Percentiles rank a stretch among this genome's conserved stretches.
Conservation (phyloP, 2,888 invertebrate species). For the Drosophila paramelanica region DNA sequence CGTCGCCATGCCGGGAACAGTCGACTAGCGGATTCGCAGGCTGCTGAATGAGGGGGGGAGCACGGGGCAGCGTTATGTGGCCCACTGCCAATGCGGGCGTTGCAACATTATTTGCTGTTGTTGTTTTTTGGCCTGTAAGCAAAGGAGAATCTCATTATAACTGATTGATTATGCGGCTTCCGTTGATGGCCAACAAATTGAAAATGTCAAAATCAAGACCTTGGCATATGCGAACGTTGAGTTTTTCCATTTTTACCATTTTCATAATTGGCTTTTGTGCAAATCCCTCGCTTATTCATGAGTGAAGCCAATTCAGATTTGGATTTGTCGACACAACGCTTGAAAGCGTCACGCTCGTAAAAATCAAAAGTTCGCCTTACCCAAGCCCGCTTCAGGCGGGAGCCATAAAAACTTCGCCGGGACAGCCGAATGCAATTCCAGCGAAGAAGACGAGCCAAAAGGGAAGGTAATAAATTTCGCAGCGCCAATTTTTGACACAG, state of each 20-base stretch:
- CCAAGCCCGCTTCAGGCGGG: not conserved
- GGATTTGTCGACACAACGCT: slow-evolving; percentile 42
- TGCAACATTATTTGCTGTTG: slow-evolving; percentile 38
- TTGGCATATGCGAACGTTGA: slow-evolving; percentile 27
- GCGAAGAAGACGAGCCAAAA: slow-evolving; percentile 50
- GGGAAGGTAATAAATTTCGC: slow-evolving; percentile 72
- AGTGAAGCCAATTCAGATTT: slow-evolving; percentile 42
- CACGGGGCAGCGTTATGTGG: slow-evolving; percentile 50
- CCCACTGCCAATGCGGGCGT: slow-evolving; percentile 44
- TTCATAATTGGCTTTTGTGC: slow-evolving; percentile 57
- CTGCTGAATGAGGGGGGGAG: slow-evolving; percentile 14
- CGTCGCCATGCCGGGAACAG: slow-evolving; percentile 46
- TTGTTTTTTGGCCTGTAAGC: slow-evolving; percentile 32
- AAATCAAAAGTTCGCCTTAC: slow-evolving; percentile 41
- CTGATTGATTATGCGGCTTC: slow-evolving; percentile 59
- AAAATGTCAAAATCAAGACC: slow-evolving; percentile 44
- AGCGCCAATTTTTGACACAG: slow-evolving; percentile 72
- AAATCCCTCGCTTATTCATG: slow-evolving; percentile 47
- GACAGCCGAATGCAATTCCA: slow-evolving; percentile 38
- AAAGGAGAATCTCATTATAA: slow-evolving; percentile 32
- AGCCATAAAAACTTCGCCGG: slow-evolving; percentile 41
- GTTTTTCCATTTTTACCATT: slow-evolving; percentile 23
- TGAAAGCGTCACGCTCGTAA: slow-evolving; percentile 42
- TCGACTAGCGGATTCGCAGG: slow-evolving; percentile 20
- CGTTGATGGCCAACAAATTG: slow-evolving; percentile 38